Evolutionary conservation across 2,797 vertebrate species (phyloP).

Genomic region (Mionectes olivaceus): DNA sequence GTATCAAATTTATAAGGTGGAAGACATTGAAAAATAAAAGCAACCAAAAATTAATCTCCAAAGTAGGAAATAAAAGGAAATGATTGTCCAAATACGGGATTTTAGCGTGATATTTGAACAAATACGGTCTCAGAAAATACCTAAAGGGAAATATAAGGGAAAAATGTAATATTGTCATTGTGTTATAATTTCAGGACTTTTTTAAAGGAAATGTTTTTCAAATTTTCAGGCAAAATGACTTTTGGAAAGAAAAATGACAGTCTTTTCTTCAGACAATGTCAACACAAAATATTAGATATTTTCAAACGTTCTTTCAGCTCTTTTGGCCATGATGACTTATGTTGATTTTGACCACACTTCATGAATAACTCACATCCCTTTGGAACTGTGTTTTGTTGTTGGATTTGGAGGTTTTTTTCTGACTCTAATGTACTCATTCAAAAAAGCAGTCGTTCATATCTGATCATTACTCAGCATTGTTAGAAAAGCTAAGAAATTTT

Average conservation of each 20-base stretch:
- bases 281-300: background rate
- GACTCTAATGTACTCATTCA: background rate
- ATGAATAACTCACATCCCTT: background rate
- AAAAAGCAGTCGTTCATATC: background rate
- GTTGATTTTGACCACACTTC: constrained; percentile 9
- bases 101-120: background rate
- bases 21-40: background rate
- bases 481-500: background rate
- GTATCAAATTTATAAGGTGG: background rate
- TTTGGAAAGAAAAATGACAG: background rate
- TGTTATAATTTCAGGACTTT: background rate
- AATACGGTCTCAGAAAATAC: background rate
- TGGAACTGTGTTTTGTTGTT: background rate
- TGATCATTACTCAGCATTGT: background rate
- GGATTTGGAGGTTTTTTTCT: background rate
- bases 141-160: background rate
- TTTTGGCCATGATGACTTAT: background rate
- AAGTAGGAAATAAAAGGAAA: background rate
- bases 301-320: constrained; percentile 2
- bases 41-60: background rate
- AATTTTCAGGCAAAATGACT: background rate
- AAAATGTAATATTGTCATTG: background rate
- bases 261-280: background rate
- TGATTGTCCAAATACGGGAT: background rate
- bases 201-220: background rate